Evolutionary conservation across 2,113 vertebrate species (phyloP).

Genomic region (Balaenoptera acutorostrata): DNA sequence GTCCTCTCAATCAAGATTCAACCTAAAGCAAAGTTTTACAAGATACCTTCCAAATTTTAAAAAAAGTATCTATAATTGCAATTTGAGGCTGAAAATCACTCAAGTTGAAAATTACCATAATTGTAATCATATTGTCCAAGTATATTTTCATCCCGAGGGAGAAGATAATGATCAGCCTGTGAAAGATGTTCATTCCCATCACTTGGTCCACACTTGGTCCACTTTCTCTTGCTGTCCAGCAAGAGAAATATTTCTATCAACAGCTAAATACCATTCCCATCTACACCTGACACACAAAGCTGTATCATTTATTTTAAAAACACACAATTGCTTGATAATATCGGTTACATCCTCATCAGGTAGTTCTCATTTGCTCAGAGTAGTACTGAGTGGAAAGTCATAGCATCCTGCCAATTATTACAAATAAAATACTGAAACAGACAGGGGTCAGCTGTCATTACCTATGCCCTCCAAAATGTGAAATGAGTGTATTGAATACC

Average conservation of each 20-base stretch:
- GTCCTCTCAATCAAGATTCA: conserved; percentile 42
- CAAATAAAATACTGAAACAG: neutral
- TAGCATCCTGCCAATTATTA: neutral
- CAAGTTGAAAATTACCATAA: conserved; percentile 70
- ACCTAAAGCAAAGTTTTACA: conserved; percentile 57
- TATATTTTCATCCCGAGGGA: conserved; percentile 64
- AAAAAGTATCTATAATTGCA: conserved; percentile 56
- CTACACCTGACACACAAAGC: neutral
- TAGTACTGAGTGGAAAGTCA: neutral
- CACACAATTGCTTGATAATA: neutral
- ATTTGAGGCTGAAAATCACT: conserved; percentile 61
- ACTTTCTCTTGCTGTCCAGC: neutral
- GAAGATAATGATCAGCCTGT: conserved; percentile 38
- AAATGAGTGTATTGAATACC: neutral
- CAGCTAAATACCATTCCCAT: neutral
- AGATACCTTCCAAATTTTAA: conserved; percentile 46
- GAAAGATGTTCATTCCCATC: conserved; percentile 14
- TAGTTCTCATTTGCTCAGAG: neutral
- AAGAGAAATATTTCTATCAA: neutral
- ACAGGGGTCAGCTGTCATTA: neutral
- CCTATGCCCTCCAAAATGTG: neutral
- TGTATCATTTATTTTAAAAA: conserved; percentile 21
- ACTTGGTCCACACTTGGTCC: conserved; percentile 55
- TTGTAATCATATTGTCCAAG: conserved; percentile 70
- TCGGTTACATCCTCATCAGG: neutral